Conservation (phyloP, 1,140 invertebrate genomes). For the Pseudomyrmex flavicornis region DNA sequence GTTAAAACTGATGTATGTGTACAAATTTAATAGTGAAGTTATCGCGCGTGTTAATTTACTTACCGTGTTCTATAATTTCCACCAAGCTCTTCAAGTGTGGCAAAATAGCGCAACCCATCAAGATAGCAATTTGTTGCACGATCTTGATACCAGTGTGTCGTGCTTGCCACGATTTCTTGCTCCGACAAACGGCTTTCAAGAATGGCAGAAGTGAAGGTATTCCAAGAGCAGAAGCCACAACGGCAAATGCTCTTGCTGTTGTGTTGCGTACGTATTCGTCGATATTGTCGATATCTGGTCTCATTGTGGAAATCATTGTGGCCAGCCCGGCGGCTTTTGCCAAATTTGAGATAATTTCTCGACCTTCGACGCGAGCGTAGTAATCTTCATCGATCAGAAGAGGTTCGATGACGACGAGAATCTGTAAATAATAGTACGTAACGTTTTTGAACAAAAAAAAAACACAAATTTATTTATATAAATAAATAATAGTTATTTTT, state of each 20-base stretch:
- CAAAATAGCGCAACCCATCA: conserved; percentile 99
- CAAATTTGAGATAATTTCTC: conserved; percentile 99
- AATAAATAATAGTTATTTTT: conserved; percentile 25
- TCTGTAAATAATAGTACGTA: conserved; percentile 84
- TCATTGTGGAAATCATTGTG: conserved; percentile 99
- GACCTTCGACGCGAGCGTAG: conserved; percentile 99
- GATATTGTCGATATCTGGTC: conserved; percentile 99
- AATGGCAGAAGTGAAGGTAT: conserved; percentile 99
- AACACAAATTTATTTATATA: background rate
- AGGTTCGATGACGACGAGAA: conserved; percentile 99
- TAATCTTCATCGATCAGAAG: conserved; percentile 99
- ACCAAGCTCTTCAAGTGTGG: conserved; percentile 99
- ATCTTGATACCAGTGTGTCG: conserved; percentile 99
- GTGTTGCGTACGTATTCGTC: conserved; percentile 99
- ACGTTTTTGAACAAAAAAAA: conserved; percentile 22
- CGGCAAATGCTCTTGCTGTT: conserved; percentile 99
- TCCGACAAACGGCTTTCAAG: conserved; percentile 99
- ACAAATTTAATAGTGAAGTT: too few species aligned
- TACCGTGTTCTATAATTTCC: conserved; percentile 99
- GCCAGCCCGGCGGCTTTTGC: conserved; percentile 99
- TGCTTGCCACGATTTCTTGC: conserved; percentile 99
- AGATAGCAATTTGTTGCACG: conserved; percentile 99
- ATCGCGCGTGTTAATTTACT: conserved; percentile 50
- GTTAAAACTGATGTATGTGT: too few species aligned
- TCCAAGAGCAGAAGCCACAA: conserved; percentile 99